Conservation (phyloP, 2,888 invertebrate species). For the Bombylius major region DNA sequence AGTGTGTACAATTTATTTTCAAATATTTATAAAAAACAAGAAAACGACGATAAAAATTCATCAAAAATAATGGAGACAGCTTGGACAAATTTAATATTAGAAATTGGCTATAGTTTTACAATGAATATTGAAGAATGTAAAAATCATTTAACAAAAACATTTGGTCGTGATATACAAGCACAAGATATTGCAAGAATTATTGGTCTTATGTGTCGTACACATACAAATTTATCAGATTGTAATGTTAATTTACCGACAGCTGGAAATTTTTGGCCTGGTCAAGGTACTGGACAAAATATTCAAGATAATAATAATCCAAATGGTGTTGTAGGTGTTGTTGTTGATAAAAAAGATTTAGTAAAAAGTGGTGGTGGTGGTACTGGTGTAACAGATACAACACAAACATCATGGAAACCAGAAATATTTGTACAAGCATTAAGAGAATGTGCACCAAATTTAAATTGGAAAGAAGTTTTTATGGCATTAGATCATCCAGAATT, state of each 20-base stretch:
- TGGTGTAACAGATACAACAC: conserved; percentile 36
- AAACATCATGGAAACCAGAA: conserved; percentile 77
- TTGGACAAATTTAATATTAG: conserved; percentile 77
- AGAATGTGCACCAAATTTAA: conserved; percentile 72
- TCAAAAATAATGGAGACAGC: conserved; percentile 55
- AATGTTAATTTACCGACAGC: conserved; percentile 59
- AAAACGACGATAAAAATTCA: conserved; percentile 2
- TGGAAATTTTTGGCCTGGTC: conserved; percentile 49
- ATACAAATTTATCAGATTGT: conserved; percentile 47
- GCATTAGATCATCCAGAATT: conserved; percentile 90
- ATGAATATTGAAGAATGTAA: conserved; percentile 77
- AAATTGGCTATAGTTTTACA: conserved; percentile 82
- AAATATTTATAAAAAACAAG: not conserved
- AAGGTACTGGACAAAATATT: conserved; percentile 24
- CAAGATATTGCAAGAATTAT: conserved; percentile 74
- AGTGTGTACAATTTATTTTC: too few relatives aligned
- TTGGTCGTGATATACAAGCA: conserved; percentile 69
- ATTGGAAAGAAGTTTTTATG: conserved; percentile 85
- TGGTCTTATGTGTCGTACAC: conserved; percentile 75
- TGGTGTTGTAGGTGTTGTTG: not conserved
- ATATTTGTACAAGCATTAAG: conserved; percentile 85
- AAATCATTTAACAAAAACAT: conserved; percentile 67
- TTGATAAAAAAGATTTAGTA: conserved; percentile 42
- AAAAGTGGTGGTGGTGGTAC: conserved; percentile 34
- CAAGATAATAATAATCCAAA: conserved; percentile 17